Evolutionary conservation across 2,888 invertebrate genomes (phyloP).

Genomic region (Chydorus sphaericus): DNA sequence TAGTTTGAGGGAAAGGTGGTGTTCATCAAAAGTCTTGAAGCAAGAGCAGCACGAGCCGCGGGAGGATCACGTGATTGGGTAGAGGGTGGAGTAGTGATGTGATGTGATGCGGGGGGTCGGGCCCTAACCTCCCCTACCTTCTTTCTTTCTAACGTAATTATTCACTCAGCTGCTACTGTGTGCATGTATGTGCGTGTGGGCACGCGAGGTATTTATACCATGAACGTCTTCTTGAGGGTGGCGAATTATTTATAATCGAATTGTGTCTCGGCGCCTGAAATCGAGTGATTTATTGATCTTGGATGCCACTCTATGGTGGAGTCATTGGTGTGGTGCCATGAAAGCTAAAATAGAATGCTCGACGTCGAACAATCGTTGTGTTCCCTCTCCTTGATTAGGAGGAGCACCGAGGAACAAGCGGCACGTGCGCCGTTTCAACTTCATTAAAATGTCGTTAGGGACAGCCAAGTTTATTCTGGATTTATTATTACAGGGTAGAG

Average conservation of each 20-base stretch:
- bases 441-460: constrained; percentile 12
- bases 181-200: background rate
- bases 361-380: background rate
- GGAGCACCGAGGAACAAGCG: background rate
- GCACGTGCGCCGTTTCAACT: constrained; percentile 1
- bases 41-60: no score
- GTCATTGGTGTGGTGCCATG: background rate
- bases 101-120: constrained; percentile 5
- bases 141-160: background rate
- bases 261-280: background rate
- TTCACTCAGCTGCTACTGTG: constrained; percentile 4
- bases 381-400: background rate
- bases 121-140: background rate
- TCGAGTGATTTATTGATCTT: constrained; percentile 1
- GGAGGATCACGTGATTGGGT: constrained; percentile 2
- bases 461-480: background rate
- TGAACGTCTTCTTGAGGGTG: no score
- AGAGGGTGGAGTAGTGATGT: background rate
- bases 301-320: background rate
- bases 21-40: constrained; percentile 1
- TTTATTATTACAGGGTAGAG: background rate
- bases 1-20: background rate
- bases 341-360: background rate
- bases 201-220: background rate
- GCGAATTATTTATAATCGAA: constrained; percentile 3